Base-by-base conservation (phyloP, 2,888 invertebrate species). In the Cosmia pyralina region DNA sequence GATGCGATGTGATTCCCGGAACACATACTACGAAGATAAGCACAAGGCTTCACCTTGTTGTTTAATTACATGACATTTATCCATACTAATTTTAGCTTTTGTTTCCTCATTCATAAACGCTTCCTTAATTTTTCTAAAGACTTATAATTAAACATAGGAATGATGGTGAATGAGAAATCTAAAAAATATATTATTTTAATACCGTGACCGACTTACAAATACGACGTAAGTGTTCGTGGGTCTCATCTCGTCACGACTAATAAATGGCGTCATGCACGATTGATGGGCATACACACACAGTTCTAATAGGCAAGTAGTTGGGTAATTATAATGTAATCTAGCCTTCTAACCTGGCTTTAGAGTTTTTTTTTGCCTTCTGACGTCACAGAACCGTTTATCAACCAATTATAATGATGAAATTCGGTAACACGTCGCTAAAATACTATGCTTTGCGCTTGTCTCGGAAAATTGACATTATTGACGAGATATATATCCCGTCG, bases 101-200 rank as follows among this genome's bases (percentile, higher is more conserved):
- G 57, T 74, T 85, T 85, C 85, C 85, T 85, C 15, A 46, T 83
- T 69, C 34, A 60, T 60, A 82, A 76, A 77, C 17, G 62, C 73
- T 85, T 85, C 85, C 85, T 85, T 75, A 72, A 81, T 82, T 75
- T 79, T 76, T 72, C 55, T 70, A 67, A 79, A 76, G 13, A 62
- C 58, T 64, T 34, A 69, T 76, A 77, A 79, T 81, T 77, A 81
- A 70, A 63, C 38, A 77, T 34, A 55, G n/a, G 28, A 57, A 75
- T 52, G 22, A 73, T 53, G 69, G 58, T 69, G 70, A 75, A 76
- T 74, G 70, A 64, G 50, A 50, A 70, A 62, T 63, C 44, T 41
- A 64, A 65, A 75, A 74, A 78, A 73, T 62, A 71, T 60, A 67
- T 69, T 60, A 67, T 69, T 74, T 80, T 59, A 79, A 60, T 79